phyloP scores from a whole-genome alignment of 37 sponge, comb jelly and placozoan species.

The Chondrosia reniformis region DNA sequence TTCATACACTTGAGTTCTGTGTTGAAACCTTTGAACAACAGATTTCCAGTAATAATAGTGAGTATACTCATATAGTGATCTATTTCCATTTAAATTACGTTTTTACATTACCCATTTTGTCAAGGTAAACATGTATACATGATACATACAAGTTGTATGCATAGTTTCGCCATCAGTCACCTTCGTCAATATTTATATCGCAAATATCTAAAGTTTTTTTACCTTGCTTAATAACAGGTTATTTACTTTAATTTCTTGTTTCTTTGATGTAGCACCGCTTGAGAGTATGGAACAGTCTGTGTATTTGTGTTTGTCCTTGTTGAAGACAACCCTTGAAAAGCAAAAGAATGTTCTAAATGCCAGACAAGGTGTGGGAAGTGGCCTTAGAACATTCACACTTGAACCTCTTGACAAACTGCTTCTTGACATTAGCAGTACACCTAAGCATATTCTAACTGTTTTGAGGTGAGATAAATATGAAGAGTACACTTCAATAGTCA shows the following conservation, averaged over 20 bases:
- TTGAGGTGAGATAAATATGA: conserved; percentile 72
- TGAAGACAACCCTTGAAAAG: conserved; percentile 70
- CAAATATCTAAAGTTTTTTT: no score
- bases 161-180: no score
- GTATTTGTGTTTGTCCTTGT: conserved; percentile 72
- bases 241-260: no score
- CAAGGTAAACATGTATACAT: no score
- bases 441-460: conserved; percentile 79
- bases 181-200: no score
- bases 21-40: not conserved
- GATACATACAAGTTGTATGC: no score
- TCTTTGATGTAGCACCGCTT: not conserved
- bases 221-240: no score
- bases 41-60: not conserved
- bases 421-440: conserved; percentile 64
- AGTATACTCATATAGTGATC: no score
- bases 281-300: conserved; percentile 57
- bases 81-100: no score
- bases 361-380: conserved; percentile 25
- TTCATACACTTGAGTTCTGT: not conserved
- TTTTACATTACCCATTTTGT: no score
- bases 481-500: no score
- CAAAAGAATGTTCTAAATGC: conserved; percentile 48
- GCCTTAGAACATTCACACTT: conserved; percentile 1
- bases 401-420: conserved; percentile 82